These are phyloP conservation scores for Musca vetustissima DNA, from an alignment of 1,140 invertebrate species.

Conservation along the genomic window DNA sequence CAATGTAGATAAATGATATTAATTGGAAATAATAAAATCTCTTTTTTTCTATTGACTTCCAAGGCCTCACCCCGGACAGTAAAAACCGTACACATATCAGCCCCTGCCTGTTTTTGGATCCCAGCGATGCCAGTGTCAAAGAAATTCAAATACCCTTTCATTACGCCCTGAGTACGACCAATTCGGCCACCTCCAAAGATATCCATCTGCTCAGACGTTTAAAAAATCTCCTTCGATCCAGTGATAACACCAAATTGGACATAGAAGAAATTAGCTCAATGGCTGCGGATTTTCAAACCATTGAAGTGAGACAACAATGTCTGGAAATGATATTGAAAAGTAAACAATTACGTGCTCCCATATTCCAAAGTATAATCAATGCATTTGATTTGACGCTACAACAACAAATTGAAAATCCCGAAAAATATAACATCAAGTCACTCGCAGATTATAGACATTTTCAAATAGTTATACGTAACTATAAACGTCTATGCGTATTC, in stretches of 20 bases:
- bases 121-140: conserved; percentile 73
- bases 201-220: conserved; percentile 82
- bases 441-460: conserved; percentile 17
- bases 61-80: conserved; percentile 41
- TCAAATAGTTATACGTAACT: conserved; percentile 36
- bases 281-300: conserved; percentile 71
- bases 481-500: conserved; percentile 43
- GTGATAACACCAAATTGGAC: conserved; percentile 60
- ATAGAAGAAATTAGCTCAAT: conserved; percentile 59
- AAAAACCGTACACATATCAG: conserved; percentile 63
- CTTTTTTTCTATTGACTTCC: background rate
- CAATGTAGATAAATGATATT: background rate
- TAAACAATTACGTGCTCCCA: conserved; percentile 44
- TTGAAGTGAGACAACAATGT: conserved; percentile 70
- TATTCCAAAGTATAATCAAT: conserved; percentile 43
- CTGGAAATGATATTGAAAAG: conserved; percentile 70
- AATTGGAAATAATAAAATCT: background rate
- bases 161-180: conserved; percentile 81
- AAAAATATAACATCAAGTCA: background rate
- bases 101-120: conserved; percentile 80
- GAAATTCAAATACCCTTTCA: conserved; percentile 88
- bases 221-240: conserved; percentile 67
- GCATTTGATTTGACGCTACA: conserved; percentile 30
- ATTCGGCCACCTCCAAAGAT: conserved; percentile 82
- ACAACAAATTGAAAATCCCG: background rate